phyloP scores from a whole-genome alignment of 1,140 invertebrate species.

The Ooceraea biroi region DNA sequence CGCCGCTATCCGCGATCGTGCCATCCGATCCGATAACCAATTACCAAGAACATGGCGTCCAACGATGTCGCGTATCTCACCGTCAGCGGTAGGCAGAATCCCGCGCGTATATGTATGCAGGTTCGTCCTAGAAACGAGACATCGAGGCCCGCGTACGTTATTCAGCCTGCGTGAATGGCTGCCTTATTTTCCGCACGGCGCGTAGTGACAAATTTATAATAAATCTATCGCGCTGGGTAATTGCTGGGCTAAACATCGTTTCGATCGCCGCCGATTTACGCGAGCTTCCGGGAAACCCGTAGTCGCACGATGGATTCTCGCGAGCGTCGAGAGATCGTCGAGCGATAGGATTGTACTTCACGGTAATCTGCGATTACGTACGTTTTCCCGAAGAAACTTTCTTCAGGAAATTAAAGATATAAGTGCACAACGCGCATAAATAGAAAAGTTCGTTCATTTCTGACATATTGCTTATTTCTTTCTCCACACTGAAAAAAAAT shows the following conservation, averaged over 20 bases:
- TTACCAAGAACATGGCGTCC: conserved; percentile 77
- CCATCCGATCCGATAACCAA: conserved; percentile 77
- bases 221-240: conserved; percentile 40
- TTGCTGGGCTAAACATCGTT: conserved; percentile 20
- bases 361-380: no score
- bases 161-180: conserved; percentile 38
- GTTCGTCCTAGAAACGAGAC: conserved; percentile 54
- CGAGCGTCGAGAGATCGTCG: background rate
- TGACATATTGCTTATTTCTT: no score
- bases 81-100: conserved; percentile 19
- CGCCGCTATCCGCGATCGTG: conserved; percentile 58
- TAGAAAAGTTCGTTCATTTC: no score
- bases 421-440: no score
- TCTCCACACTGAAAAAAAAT: no score
- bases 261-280: background rate
- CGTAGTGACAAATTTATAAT: conserved; percentile 66
- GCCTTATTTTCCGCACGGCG: conserved; percentile 60
- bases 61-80: conserved; percentile 68
- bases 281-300: no score
- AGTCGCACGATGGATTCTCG: background rate
- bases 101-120: conserved; percentile 30
- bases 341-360: background rate
- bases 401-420: no score
- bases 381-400: no score
- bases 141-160: conserved; percentile 30